These are phyloP conservation scores for Fulmarus glacialis DNA, from an alignment of 2,113 vertebrate genomes.

Conservation along the genomic window DNA sequence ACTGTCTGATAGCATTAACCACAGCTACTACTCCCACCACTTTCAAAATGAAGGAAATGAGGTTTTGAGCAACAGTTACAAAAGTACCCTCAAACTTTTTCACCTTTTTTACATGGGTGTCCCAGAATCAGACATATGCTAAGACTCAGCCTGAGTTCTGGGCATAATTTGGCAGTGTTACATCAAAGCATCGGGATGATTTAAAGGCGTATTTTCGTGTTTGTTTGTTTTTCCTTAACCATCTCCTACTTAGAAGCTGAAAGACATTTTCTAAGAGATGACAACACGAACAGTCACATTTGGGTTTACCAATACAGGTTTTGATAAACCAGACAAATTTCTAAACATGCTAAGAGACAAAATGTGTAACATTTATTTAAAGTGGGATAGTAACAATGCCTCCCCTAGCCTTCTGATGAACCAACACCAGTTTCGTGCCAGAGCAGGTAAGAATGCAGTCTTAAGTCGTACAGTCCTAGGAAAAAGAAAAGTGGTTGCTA, in stretches of 20 bases:
- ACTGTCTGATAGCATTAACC: conserved; percentile 21
- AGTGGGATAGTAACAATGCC: not conserved
- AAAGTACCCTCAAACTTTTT: not conserved
- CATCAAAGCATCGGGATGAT: not conserved
- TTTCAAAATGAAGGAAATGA: conserved; percentile 22
- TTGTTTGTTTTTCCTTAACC: not conserved
- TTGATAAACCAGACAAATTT: not conserved
- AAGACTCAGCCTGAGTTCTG: not conserved
- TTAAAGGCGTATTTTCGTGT: not conserved
- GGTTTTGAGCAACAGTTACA: conserved; percentile 39
- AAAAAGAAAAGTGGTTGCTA: not conserved
- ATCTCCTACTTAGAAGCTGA: not conserved
- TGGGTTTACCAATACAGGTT: not conserved
- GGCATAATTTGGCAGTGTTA: not conserved
- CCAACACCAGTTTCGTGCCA: not conserved
- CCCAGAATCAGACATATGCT: not conserved
- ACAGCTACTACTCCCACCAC: not conserved
- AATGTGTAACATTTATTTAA: not conserved
- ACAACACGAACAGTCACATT: not conserved
- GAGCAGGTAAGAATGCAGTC: not conserved
- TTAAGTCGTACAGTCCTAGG: not conserved
- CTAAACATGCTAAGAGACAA: not conserved
- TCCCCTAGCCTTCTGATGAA: not conserved
- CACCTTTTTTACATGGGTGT: not conserved
- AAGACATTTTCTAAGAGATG: not conserved